These are phyloP conservation scores for Agelas oroides DNA, from an alignment of 37 sponge, comb jelly and placozoan genomes.

Conservation along the genomic window DNA sequence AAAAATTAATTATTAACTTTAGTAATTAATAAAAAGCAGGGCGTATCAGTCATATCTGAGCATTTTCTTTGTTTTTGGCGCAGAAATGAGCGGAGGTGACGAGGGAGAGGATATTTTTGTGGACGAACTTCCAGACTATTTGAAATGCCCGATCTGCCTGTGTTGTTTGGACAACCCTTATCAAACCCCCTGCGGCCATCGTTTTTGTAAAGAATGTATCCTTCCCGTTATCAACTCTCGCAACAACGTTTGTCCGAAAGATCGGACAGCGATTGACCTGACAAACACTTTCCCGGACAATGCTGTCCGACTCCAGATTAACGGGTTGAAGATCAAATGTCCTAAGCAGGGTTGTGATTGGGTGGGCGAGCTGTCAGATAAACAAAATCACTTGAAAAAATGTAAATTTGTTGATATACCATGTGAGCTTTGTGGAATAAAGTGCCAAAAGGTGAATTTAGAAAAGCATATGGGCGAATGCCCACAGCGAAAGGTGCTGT, in stretches of 20 bases:
- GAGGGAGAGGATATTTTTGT: conserved; percentile 49
- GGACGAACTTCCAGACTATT: conserved; percentile 52
- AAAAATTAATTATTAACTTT: too few relatives aligned
- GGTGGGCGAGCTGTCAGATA: conserved; percentile 54
- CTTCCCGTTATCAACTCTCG: conserved; percentile 25
- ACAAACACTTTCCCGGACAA: conserved; percentile 66
- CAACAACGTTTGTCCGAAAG: conserved; percentile 64
- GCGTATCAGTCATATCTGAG: too few relatives aligned
- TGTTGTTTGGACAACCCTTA: conserved; percentile 46
- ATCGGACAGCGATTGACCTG: conserved; percentile 43
- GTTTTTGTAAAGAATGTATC: conserved; percentile 74
- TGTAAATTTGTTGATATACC: conserved; percentile 6
- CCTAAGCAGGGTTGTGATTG: conserved; percentile 59
- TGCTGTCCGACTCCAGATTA: conserved; percentile 67
- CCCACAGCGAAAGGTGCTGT: conserved; percentile 36
- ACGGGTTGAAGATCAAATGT: conserved; percentile 55
- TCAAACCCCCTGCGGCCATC: conserved; percentile 77
- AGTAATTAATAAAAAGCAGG: too few relatives aligned
- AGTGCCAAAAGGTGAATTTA: neutral
- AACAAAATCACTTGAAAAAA: conserved; percentile 11
- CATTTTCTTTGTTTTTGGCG: too few relatives aligned
- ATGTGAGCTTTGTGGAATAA: conserved; percentile 40
- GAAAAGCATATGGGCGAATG: conserved; percentile 7
- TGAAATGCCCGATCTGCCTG: conserved; percentile 68
- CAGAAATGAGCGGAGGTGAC: neutral